Evolutionary conservation across 2,888 invertebrate genomes (phyloP), one percentile per base, ranked within the genome.

Genomic region (Platycnemis pennipes): DNA sequence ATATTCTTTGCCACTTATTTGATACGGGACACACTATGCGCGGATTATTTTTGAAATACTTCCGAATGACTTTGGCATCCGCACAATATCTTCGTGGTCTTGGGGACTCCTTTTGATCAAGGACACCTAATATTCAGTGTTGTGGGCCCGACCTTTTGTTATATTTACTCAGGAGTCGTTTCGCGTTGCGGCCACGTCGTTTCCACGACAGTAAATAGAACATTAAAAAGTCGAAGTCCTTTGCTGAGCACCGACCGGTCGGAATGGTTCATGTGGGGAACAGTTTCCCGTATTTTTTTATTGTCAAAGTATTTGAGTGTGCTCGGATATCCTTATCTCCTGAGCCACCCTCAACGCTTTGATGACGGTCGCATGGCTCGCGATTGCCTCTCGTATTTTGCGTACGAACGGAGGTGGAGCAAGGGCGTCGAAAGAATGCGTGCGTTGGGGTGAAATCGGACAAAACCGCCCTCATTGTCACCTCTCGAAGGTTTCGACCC

Each of bases 401-500:
- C 77, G 11, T n/a, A 37, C 77, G 37, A 37, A 63, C 26, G 77
- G 77, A 37, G 31, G 37, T 37, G 37, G 16, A 77, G 8, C 37
- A 77, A 77, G 37, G 13, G 31, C 37, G 37, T 26, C 31, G 37
- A 77, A 77, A 77, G 37, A 37, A 31, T 69, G 37, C 37, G 11
- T 37, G 77, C 77, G 37, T 31, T 3, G 49, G 49, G 77, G 2
- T 2, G 77, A 13, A 22, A 37, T 63, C n/a, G 63, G 63, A 37
- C 77, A 77, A 77, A 77, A 37, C 26, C 37, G 77, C 77, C 13
- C 77, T 31, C 37, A 37, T 77, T 37, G 77, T 77, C 77, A 77
- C 77, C 77, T 77, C 77, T 31, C 69, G 37, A 77, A 77, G 77
- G 77, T 13, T 77, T 77, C 77, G 77, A 77, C 77, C 77, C 77